A percentile compares a stretch with the other conserved stretches of the same genome.
These are phyloP conservation scores for Tachystola acroxantha DNA, from an alignment of 2,888 invertebrate species.

Conservation along the genomic window DNA sequence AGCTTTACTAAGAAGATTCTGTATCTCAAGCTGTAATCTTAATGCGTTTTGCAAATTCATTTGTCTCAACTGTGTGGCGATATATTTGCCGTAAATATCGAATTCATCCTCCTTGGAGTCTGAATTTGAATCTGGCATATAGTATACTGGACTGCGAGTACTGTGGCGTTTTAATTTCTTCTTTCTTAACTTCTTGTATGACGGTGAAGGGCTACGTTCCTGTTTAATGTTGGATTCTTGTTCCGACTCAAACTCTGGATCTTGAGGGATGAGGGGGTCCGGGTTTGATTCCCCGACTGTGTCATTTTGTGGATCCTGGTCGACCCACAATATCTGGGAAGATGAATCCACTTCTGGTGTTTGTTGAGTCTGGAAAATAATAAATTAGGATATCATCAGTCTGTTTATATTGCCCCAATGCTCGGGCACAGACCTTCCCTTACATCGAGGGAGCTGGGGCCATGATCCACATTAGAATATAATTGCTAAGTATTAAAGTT, in stretches of 20 bases:
- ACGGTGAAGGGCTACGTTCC: conserved; percentile 20
- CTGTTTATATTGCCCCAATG: too few species aligned
- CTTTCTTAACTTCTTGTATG: conserved; percentile 41
- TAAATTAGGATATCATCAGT: too few species aligned
- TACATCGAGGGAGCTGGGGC: too few species aligned
- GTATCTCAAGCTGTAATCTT: conserved; percentile 46
- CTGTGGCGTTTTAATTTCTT: conserved; percentile 41
- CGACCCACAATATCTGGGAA: conserved; percentile 44
- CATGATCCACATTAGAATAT: too few species aligned
- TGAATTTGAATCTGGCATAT: conserved; percentile 8
- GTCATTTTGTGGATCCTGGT: conserved; percentile 33
- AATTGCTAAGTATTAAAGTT: too few species aligned
- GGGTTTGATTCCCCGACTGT: conserved; percentile 37
- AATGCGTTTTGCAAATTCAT: conserved; percentile 47
- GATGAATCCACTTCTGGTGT: conserved; percentile 45
- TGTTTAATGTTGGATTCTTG: conserved; percentile 26
- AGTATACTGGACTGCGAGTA: conserved; percentile 22
- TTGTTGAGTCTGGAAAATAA: conserved; percentile 41
- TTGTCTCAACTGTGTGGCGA: conserved; percentile 48
- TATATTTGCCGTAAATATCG: conserved; percentile 57
- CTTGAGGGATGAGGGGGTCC: conserved; percentile 44
- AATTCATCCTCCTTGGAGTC: conserved; percentile 45
- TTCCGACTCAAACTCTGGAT: conserved; percentile 38
- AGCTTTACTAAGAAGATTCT: conserved; percentile 48
- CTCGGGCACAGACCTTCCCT: too few species aligned